Percentiles rank a stretch among this genome's conserved stretches.
These are phyloP conservation scores for Drosophila ustulata DNA, from an alignment of 2,888 invertebrate genomes.

Conservation along the genomic window DNA sequence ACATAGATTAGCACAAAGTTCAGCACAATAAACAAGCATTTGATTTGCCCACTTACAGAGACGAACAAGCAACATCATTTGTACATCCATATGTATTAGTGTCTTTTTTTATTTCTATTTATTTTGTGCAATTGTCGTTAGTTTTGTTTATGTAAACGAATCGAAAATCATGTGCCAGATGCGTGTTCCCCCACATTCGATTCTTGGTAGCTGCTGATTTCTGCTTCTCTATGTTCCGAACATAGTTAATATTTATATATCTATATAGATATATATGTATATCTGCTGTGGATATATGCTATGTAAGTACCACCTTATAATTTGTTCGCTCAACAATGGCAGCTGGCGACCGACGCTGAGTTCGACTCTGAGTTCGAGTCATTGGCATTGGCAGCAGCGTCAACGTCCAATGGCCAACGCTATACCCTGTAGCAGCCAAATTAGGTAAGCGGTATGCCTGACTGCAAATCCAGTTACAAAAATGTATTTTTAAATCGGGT, in stretches of 20 bases:
- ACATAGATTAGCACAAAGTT: not conserved
- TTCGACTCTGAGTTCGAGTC: not conserved
- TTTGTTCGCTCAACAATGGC: slow-evolving; percentile 6
- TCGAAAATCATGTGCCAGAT: not conserved
- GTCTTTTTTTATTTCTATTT: not conserved
- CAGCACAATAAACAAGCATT: not conserved
- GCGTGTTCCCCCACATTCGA: slow-evolving; percentile 1
- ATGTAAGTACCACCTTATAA: not conserved
- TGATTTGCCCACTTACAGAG: not conserved
- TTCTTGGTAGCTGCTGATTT: not conserved
- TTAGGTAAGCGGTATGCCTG: not conserved
- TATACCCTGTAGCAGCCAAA: not conserved
- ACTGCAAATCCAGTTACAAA: no score
- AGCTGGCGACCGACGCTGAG: not conserved
- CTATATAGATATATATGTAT: not conserved
- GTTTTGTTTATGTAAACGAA: slow-evolving; percentile 4
- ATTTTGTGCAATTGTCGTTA: not conserved
- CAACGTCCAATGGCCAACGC: slow-evolving; percentile 6
- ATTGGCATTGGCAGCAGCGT: slow-evolving; percentile 1
- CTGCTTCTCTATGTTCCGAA: not conserved
- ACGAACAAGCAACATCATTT: not conserved
- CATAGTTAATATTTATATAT: not conserved
- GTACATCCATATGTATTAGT: not conserved
- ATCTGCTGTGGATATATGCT: not conserved
- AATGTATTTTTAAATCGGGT: no score